Evolutionary conservation across 2,888 invertebrate genomes (phyloP).

Genomic region (Drosophila putrida): DNA sequence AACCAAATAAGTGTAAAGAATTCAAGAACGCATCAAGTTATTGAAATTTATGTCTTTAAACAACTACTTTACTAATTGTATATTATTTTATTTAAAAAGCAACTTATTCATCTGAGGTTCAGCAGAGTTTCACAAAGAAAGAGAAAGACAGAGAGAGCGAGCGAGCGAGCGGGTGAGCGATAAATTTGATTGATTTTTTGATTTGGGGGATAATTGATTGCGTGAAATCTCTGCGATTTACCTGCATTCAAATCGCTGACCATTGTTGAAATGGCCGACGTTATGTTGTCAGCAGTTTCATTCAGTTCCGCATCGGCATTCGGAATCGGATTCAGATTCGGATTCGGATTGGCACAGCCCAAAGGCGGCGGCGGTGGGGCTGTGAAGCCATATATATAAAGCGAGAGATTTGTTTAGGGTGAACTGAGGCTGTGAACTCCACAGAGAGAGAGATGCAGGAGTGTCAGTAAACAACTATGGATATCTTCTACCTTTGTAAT

Average conservation of each 20-base stretch:
- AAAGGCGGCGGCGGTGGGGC: conserved; percentile 65
- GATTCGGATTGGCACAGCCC: conserved; percentile 87
- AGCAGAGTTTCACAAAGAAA: conserved; percentile 17
- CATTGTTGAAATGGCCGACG: conserved; percentile 98
- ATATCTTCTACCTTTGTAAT: background rate
- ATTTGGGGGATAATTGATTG: background rate
- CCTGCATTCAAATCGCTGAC: conserved; percentile 98
- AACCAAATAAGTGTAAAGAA: no score
- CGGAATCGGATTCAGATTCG: no score
- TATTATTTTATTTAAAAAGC: conserved; percentile 30
- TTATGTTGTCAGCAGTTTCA: conserved; percentile 98
- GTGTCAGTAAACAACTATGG: conserved; percentile 5
- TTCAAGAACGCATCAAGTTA: no score
- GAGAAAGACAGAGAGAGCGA: conserved; percentile 19
- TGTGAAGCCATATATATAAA: conserved; percentile 47
- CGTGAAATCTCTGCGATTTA: conserved; percentile 79
- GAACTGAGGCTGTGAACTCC: conserved; percentile 21
- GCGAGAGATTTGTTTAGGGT: conserved; percentile 37
- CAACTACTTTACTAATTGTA: no score
- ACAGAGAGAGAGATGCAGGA: conserved; percentile 9
- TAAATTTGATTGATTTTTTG: background rate
- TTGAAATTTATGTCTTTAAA: no score
- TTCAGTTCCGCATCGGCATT: conserved; percentile 95
- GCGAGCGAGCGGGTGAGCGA: conserved; percentile 22
- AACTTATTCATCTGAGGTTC: conserved; percentile 27